phyloP scores from a whole-genome alignment of 2,113 vertebrate genomes.

The Pseudorectes ferrugineus region DNA sequence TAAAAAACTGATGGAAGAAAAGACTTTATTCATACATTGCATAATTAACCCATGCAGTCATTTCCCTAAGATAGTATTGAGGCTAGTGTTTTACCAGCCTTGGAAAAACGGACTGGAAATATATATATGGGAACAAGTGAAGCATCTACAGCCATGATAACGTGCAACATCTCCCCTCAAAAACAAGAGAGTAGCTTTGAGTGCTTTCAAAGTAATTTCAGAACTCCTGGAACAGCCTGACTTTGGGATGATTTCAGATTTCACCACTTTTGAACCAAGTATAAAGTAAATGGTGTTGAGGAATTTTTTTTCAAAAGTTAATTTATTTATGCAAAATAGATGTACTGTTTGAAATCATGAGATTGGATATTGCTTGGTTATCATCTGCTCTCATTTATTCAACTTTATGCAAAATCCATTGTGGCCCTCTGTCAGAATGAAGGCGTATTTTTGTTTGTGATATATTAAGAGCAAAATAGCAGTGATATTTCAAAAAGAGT shows the following conservation, averaged over 20 bases:
- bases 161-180: not conserved
- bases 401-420: not conserved
- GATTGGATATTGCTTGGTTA: not conserved
- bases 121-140: not conserved
- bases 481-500: not conserved
- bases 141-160: not conserved
- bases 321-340: conserved; percentile 31
- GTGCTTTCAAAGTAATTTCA: not conserved
- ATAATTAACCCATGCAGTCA: not conserved
- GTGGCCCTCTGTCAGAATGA: not conserved
- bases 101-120: not conserved
- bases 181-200: not conserved
- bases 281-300: not conserved
- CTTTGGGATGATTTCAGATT: not conserved
- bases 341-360: not conserved
- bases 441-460: conserved; percentile 23
- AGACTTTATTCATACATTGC: not conserved
- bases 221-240: not conserved
- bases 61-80: not conserved
- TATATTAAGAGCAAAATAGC: conserved; percentile 4
- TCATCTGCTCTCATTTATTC: not conserved
- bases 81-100: not conserved
- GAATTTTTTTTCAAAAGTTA: not conserved
- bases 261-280: not conserved
- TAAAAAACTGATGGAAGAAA: not conserved